phyloP scores from a whole-genome alignment of 2,797 vertebrate species.

The Sebastolobus altivelis region DNA sequence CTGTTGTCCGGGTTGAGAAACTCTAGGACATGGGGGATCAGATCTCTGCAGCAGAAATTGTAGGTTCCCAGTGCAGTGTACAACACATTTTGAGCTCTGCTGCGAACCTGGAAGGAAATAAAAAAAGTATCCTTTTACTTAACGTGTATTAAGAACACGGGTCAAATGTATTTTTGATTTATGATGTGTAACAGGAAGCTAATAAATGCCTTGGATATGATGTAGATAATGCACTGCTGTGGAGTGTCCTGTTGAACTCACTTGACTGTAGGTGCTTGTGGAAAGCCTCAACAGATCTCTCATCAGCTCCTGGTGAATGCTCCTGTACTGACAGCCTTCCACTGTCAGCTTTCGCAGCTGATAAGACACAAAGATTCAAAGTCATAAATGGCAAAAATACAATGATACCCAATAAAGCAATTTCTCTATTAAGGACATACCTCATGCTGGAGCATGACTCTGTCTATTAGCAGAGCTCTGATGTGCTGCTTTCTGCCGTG shows the following conservation, averaged over 20 bases:
- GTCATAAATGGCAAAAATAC: constrained; percentile 5
- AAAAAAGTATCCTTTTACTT: not conserved
- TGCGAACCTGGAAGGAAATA: constrained; percentile 88
- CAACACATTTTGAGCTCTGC: constrained; percentile 94
- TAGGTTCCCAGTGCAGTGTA: constrained; percentile 95
- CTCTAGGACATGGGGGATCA: constrained; percentile 94
- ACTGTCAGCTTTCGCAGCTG: constrained; percentile 94
- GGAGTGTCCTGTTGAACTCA: constrained; percentile 63
- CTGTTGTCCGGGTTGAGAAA: constrained; percentile 89
- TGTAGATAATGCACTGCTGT: not conserved
- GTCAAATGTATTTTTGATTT: not conserved
- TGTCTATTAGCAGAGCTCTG: constrained; percentile 94
- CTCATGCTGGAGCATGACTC: constrained; percentile 99
- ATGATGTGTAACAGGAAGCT: not conserved
- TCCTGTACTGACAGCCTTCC: constrained; percentile 95
- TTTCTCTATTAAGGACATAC: constrained; percentile 71
- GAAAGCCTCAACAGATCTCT: constrained; percentile 94
- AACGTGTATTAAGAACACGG: not conserved
- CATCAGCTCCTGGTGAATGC: constrained; percentile 93
- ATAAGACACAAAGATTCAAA: constrained; percentile 25
- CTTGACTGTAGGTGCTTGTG: constrained; percentile 97
- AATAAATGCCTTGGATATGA: not conserved
- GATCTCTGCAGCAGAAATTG: constrained; percentile 97
- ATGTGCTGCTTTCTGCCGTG: constrained; percentile 97
- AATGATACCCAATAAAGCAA: fast-evolving